Evolutionary conservation across 2,113 vertebrate species (phyloP).

Genomic region (Ahaetulla prasina): DNA sequence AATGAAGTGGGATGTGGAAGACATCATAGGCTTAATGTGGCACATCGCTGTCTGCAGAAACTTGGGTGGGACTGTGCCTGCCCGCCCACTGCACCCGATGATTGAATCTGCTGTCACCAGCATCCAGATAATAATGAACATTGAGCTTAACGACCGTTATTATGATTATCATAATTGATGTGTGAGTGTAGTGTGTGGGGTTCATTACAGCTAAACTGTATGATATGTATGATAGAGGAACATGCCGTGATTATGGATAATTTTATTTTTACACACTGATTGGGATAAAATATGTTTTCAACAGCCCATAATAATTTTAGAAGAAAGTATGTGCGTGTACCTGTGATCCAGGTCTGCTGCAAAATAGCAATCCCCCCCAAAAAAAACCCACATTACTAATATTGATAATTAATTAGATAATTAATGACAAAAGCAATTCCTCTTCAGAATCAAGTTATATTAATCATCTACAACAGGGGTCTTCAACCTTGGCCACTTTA

Average conservation of each 20-base stretch:
- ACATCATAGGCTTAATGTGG: conserved; percentile 78
- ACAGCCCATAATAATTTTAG: conserved; percentile 62
- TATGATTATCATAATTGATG: conserved; percentile 88
- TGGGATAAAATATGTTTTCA: conserved; percentile 73
- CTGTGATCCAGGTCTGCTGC: conserved; percentile 48
- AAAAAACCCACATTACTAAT: conserved; percentile 65
- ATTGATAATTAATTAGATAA: conserved; percentile 67
- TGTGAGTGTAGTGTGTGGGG: conserved; percentile 73
- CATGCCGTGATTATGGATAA: conserved; percentile 70
- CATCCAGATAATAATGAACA: conserved; percentile 84
- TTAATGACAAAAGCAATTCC: conserved; percentile 60
- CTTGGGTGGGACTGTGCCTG: conserved; percentile 73
- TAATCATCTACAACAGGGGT: conserved; percentile 63
- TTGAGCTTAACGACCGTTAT: conserved; percentile 83
- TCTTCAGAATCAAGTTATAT: conserved; percentile 44
- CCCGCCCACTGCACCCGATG: conserved; percentile 71
- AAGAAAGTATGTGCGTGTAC: conserved; percentile 42
- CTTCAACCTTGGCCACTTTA: too few relatives aligned
- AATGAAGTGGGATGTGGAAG: conserved; percentile 79
- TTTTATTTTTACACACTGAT: conserved; percentile 72
- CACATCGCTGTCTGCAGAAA: conserved; percentile 74
- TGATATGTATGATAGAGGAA: conserved; percentile 68
- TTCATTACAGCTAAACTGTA: conserved; percentile 78
- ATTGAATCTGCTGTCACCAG: conserved; percentile 84
- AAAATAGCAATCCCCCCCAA: conserved; percentile 60